A percentile compares a stretch with the other conserved stretches of the same genome.
Conservation (phyloP, 2,797 vertebrate species). For the Chaunax sp. region DNA sequence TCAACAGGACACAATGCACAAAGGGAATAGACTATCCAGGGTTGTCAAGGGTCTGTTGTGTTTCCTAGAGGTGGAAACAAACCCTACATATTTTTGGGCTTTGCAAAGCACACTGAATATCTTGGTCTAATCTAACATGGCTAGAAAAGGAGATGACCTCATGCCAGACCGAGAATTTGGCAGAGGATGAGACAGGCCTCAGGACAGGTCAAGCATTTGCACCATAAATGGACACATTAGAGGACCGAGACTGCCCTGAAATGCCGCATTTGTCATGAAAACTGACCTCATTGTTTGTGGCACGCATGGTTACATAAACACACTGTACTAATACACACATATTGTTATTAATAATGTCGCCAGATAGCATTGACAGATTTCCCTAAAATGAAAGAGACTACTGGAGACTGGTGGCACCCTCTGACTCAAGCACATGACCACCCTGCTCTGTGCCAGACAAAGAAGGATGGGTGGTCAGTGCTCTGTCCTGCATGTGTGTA, state of each 20-base stretch:
- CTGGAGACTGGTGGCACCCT: slow-evolving; percentile 73
- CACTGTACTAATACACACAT: slow-evolving; percentile 10
- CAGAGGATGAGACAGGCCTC: slow-evolving; percentile 51
- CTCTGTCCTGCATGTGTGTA: slow-evolving; percentile 47
- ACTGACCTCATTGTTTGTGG: slow-evolving; percentile 28
- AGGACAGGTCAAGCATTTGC: slow-evolving; percentile 62
- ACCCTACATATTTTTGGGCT: slow-evolving; percentile 68
- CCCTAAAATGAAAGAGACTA: slow-evolving; percentile 49
- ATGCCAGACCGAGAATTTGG: slow-evolving; percentile 68
- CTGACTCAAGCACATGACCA: slow-evolving; percentile 74
- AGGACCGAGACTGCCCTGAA: slow-evolving; percentile 38
- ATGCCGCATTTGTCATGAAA: slow-evolving; percentile 49
- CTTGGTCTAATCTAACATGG: slow-evolving; percentile 71
- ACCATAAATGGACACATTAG: slow-evolving; percentile 79
- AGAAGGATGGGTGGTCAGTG: slow-evolving; percentile 64
- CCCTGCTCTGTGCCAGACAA: slow-evolving; percentile 60
- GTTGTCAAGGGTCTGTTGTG: slow-evolving; percentile 70
- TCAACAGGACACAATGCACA: slow-evolving; percentile 58
- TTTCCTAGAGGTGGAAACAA: slow-evolving; percentile 70
- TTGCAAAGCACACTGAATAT: slow-evolving; percentile 69
- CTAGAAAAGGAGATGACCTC: slow-evolving; percentile 83
- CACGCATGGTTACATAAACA: slow-evolving; percentile 14
- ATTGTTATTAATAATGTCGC: background rate
- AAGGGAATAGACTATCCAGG: slow-evolving; percentile 40
- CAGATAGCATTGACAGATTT: slow-evolving; percentile 41